These are phyloP conservation scores for Adelges cooleyi DNA, from an alignment of 1,140 invertebrate species.

Conservation along the genomic window DNA sequence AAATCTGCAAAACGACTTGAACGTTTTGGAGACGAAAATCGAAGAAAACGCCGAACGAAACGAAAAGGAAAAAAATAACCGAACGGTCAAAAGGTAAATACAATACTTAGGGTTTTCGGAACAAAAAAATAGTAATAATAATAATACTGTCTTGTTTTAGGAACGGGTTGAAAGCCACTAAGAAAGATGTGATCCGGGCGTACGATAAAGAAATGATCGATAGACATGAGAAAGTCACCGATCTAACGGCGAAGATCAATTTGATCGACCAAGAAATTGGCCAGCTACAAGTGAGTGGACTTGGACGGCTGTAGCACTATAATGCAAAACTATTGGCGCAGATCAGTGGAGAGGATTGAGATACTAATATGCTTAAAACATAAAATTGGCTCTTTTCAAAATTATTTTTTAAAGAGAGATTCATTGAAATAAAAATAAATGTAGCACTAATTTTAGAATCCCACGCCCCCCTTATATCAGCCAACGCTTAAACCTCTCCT, in stretches of 20 bases:
- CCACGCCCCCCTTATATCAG: no score
- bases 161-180: background rate
- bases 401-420: background rate
- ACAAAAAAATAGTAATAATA: no score
- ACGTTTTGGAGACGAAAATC: background rate
- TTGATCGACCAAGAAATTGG: background rate
- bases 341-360: background rate
- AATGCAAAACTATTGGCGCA: background rate
- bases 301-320: background rate
- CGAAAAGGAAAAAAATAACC: background rate
- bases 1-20: background rate
- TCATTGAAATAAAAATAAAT: background rate
- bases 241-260: background rate
- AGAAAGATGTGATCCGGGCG: background rate
- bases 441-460: no score
- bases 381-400: background rate
- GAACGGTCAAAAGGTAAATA: background rate
- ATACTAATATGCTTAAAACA: background rate
- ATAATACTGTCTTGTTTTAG: background rate
- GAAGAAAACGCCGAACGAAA: background rate
- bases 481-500: no score
- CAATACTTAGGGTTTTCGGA: no score
- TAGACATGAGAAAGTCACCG: background rate
- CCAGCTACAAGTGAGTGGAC: background rate
- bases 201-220: slow-evolving; percentile 9